These are phyloP conservation scores for Pseudococcus longispinus DNA, from an alignment of 2,888 invertebrate genomes.

Conservation along the genomic window DNA sequence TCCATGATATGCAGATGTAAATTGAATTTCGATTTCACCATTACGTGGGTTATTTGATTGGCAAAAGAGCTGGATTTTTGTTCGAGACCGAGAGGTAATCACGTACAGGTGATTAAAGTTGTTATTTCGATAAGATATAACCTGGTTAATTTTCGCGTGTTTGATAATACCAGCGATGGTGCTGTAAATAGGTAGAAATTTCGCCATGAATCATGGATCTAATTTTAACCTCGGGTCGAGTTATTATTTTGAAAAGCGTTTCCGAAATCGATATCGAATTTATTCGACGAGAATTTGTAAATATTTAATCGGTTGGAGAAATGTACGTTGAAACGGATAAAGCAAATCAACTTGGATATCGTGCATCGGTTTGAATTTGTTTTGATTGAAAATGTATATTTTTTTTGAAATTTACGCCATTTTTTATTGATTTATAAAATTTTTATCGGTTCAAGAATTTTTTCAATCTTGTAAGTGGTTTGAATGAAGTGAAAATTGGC, in stretches of 20 bases:
- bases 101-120: too few species aligned
- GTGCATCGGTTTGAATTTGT: too few species aligned
- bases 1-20: neutral
- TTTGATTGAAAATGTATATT: too few species aligned
- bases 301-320: neutral
- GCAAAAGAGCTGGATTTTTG: too few species aligned
- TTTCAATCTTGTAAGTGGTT: too few species aligned
- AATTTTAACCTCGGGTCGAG: neutral
- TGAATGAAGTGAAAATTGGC: too few species aligned
- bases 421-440: too few species aligned
- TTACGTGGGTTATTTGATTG: neutral
- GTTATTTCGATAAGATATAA: neutral
- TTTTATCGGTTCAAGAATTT: too few species aligned
- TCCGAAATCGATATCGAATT: neutral
- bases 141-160: neutral
- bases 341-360: too few species aligned
- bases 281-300: neutral
- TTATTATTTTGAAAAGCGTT: neutral
- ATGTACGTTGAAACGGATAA: too few species aligned
- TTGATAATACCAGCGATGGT: neutral
- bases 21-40: neutral
- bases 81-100: too few species aligned
- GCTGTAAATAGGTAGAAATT: neutral
- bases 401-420: too few species aligned
- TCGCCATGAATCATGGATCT: neutral